Conservation (phyloP, 2,113 vertebrate genomes). For the Phalacrocorax carbo region DNA sequence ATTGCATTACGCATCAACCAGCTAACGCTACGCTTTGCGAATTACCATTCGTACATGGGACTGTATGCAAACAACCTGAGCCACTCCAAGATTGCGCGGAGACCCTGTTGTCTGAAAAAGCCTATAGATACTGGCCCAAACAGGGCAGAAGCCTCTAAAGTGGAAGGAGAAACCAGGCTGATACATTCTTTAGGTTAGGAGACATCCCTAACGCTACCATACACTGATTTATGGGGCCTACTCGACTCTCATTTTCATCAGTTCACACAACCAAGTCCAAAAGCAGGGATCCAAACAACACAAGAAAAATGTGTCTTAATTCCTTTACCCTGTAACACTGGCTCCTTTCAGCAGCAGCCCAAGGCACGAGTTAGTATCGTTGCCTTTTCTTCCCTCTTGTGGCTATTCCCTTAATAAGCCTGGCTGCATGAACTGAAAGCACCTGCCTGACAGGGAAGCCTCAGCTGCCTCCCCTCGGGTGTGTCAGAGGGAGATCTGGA, state of each 20-base stretch:
- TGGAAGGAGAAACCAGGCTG: background rate
- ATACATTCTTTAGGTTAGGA: background rate
- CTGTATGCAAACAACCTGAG: background rate
- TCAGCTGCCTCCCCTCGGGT: background rate
- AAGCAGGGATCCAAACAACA: background rate
- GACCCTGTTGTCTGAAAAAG: background rate
- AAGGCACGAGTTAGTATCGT: background rate
- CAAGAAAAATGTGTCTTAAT: background rate
- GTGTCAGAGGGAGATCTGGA: background rate
- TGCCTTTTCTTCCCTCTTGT: background rate
- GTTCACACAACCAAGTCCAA: conserved; percentile 7
- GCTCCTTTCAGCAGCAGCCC: background rate
- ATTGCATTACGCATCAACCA: background rate
- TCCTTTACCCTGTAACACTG: background rate
- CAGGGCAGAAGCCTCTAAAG: background rate
- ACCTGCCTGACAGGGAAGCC: background rate
- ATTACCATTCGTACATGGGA: background rate
- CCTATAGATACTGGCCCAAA: background rate
- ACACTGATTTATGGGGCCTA: background rate
- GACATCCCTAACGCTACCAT: background rate
- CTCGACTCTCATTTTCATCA: background rate
- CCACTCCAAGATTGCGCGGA: background rate
- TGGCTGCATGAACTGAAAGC: background rate
- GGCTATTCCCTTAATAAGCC: background rate
- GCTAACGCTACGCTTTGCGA: background rate